Conservation (phyloP, 2,113 vertebrate species). For the Dipodomys stephensi region DNA sequence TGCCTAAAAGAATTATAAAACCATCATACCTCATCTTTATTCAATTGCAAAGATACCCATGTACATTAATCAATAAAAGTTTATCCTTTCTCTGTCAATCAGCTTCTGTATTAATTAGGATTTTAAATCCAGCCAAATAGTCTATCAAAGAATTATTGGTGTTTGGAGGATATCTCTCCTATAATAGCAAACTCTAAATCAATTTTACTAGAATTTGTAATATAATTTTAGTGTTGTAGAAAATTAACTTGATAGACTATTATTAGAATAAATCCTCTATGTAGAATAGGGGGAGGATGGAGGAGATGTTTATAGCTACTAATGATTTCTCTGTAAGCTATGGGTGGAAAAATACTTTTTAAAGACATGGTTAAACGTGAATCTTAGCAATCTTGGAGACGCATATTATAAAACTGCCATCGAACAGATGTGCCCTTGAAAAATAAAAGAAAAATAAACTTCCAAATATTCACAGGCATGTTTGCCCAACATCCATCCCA, state of each 20-base stretch:
- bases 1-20: background rate
- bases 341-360: slow-evolving; percentile 54
- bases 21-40: background rate
- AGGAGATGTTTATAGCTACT: background rate
- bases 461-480: slow-evolving; percentile 65
- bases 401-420: slow-evolving; percentile 18
- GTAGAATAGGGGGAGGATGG: background rate
- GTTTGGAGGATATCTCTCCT: background rate
- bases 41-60: background rate
- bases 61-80: background rate
- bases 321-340: slow-evolving; percentile 23
- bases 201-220: slow-evolving; percentile 41
- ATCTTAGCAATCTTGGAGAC: slow-evolving; percentile 47
- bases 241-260: slow-evolving; percentile 12
- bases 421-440: slow-evolving; percentile 65
- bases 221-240: slow-evolving; percentile 15
- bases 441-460: slow-evolving; percentile 70
- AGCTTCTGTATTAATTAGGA: background rate
- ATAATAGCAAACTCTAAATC: background rate
- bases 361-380: slow-evolving; percentile 49
- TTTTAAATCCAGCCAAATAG: background rate
- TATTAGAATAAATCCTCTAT: background rate
- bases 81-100: background rate
- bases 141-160: background rate
- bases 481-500: slow-evolving; percentile 54